Base-by-base conservation (phyloP, 1,140 invertebrate genomes). In the Diabrotica undecimpunctata region DNA sequence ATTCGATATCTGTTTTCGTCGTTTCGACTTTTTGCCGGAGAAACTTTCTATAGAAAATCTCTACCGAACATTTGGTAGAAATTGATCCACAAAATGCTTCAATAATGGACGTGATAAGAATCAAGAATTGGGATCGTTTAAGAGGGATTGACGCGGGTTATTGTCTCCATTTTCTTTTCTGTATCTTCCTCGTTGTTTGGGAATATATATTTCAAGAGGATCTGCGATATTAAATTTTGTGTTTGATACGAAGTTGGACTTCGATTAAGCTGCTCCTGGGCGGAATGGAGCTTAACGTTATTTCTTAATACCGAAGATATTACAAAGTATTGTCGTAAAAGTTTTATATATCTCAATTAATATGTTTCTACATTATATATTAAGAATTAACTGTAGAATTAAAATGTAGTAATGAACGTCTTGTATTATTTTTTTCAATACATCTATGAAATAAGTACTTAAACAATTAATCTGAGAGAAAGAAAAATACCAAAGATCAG, bases 1-100 rank as follows among this genome's bases (percentile, higher is more conserved):
- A 55, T 64, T 64, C 62, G 61, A 69, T 69, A 69, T 69, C 68
- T 69, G 68, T 64, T 69, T 69, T 61, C 63, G 64, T 66, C 68
- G 60, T 69, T 69, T 55, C 65, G 54, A 65, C 65, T 70, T 69
- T 54, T 55, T 67, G 64, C 64, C 62, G 54, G 54, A 41, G 37
- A 14, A 65, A 67, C 46, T 65, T 65, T 65, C 38, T 62, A 53
- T 36, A 64, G 62, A 68, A 64, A 66, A 69, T 66, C 64, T 61
- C 61, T 55, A 5, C 39, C 54, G 67, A 60, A 66, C 67, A 66
- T 69, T 69, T 69, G 64, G 37, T 35, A 39, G 50, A 61, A 69
- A 69, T 63, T 63, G 67, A 53, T 64, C 64, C 50, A 66, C 64
- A 61, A 66, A 46, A 66, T 62, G 64, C 9, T 67, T 56, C 62